phyloP scores from a whole-genome alignment of 2,888 invertebrate species.

The Norana najaformis region DNA sequence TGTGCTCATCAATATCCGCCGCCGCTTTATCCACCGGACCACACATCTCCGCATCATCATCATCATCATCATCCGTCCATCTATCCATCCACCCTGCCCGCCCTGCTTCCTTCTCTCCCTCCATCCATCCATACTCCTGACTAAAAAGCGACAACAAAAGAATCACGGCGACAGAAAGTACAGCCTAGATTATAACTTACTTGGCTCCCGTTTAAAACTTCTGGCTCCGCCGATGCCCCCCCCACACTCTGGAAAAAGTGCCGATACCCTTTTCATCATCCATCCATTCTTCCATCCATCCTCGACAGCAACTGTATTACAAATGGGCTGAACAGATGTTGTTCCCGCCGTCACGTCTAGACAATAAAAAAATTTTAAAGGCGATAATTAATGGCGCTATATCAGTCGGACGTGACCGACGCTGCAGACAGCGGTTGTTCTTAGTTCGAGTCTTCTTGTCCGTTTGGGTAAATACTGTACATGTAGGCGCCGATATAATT shows the following conservation, averaged over 20 bases:
- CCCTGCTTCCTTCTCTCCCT: not conserved
- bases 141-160: not conserved
- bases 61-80: not conserved
- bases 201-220: not conserved
- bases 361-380: not conserved
- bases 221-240: not conserved
- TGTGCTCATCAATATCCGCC: not conserved
- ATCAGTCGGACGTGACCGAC: not conserved
- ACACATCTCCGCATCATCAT: constrained; percentile 13
- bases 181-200: not conserved
- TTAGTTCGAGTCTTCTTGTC: not conserved
- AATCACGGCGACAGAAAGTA: not conserved
- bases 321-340: not conserved
- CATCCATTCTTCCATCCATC: not conserved
- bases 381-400: not conserved
- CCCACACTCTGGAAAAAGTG: not conserved
- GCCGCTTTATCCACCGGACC: not conserved
- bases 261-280: not conserved
- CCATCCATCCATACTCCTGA: not conserved
- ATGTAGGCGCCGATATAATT: too few relatives aligned
- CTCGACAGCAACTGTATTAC: not conserved
- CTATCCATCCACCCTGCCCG: not conserved
- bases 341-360: not conserved
- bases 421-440: not conserved
- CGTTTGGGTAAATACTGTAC: too few relatives aligned